Evolutionary conservation across 2,888 invertebrate species (phyloP).

Genomic region (Eurytoma adleriae): DNA sequence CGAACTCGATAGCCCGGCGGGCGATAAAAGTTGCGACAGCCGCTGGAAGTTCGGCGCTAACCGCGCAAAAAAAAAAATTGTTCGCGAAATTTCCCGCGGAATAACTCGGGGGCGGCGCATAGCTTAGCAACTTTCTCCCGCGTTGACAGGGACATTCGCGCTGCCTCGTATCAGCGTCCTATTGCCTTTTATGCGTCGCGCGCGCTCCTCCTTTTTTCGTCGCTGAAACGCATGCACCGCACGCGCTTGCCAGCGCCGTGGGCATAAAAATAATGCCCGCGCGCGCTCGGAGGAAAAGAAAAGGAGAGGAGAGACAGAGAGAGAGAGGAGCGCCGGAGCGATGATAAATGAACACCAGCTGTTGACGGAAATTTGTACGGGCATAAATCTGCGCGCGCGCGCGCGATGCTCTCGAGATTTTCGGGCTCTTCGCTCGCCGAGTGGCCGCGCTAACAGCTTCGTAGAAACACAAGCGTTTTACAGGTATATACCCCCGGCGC

Average conservation of each 20-base stretch:
- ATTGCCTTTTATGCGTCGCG: slow-evolving; percentile 22
- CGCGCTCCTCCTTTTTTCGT: slow-evolving; percentile 21
- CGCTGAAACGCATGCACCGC: not conserved
- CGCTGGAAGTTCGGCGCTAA: too few species aligned
- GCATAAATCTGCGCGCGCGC: slow-evolving; percentile 49
- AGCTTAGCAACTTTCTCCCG: not conserved
- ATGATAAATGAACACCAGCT: slow-evolving; percentile 57
- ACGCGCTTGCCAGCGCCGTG: not conserved
- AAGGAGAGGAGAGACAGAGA: slow-evolving; percentile 29
- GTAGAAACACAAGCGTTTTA: slow-evolving; percentile 32
- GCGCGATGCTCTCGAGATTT: slow-evolving; percentile 21
- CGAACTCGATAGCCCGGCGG: too few species aligned
- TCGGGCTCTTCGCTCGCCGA: slow-evolving; percentile 3
- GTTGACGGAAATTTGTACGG: slow-evolving; percentile 56
- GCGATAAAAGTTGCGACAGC: too few species aligned
- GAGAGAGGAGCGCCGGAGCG: slow-evolving; percentile 8
- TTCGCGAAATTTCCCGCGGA: not conserved
- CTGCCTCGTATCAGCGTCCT: slow-evolving; percentile 15
- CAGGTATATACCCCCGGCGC: slow-evolving; percentile 20
- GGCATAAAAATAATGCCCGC: slow-evolving; percentile 22
- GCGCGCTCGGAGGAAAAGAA: slow-evolving; percentile 32
- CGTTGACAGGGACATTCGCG: not conserved
- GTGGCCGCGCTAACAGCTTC: slow-evolving; percentile 30
- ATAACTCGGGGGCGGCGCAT: too few species aligned
- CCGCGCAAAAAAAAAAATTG: too few species aligned